Base-by-base conservation (phyloP, 2,797 vertebrate species). In the Sebastes oblongus region DNA sequence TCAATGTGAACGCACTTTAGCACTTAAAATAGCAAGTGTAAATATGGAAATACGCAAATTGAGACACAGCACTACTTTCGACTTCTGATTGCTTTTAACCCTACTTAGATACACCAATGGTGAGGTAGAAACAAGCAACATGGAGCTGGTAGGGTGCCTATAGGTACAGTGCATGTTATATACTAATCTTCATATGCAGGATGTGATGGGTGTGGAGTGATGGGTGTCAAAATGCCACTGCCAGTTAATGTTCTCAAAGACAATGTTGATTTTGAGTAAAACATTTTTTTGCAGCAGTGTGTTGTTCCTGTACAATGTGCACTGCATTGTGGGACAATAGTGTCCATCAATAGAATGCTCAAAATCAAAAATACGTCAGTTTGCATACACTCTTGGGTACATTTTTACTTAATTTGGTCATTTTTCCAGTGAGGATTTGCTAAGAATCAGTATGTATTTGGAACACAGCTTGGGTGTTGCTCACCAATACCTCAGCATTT, bases 271-370 rank as follows among this genome's bases (percentile, higher is more conserved):
- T 34, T 61, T 29, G 25, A 59, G 27, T 11, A 20, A 18, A 25
- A 39, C 0, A 6, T 0, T 3, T 1, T 18, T 29, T 29, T 29
- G 16, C 7, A 16, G 16, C 27, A 59, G 25, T 18, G 16, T 0
- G 14, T 59, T 32, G 27, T 67, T 67, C 25, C 65, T 22, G 27
- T 32, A 52, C 29, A 68, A 68, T 42, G 39, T 42, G 13, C 66
- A 30, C 1, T 32, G 27, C 13, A 22, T 54, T 68, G n/a, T 55
- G 50, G 14, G 13, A 30, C 14, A 29, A 32, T 10, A 32, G 1
- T 29, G 13, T 24, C 30, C 50, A 20, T 34, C 34, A 42, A 50
- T 14, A 18, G 8, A 27, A 72, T 0, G 13, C 20, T n/a, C 2
- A 61, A 22, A 10, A 32, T 8, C 1, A 1, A 39, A 36, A 42